Percentiles rank a stretch among this genome's conserved stretches.
Conservation (phyloP, 2,797 vertebrate species). For the Scolopax rusticola region DNA sequence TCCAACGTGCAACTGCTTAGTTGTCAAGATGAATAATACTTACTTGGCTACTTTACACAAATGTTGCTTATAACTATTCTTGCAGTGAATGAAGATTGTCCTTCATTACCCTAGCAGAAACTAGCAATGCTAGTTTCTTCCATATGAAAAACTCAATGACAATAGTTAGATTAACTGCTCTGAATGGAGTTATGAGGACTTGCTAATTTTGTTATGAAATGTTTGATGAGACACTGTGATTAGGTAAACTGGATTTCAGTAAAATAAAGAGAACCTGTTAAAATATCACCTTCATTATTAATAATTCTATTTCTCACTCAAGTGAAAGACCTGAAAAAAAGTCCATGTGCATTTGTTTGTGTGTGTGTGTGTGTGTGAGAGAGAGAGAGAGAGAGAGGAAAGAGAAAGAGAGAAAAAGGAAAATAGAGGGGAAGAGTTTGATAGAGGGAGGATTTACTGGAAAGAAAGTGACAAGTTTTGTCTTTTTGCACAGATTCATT, state of each 20-base stretch:
- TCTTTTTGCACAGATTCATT: background rate
- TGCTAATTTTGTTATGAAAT: background rate
- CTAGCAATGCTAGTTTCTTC: background rate
- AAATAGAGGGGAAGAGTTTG: background rate
- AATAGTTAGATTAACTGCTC: background rate
- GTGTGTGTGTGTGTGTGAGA: fast-evolving
- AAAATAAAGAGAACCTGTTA: background rate
- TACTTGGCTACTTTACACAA: background rate
- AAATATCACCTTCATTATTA: background rate
- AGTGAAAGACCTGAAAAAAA: background rate
- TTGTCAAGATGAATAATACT: background rate
- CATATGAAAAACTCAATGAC: background rate
- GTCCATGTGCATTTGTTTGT: background rate
- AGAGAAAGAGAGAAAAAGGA: too few species aligned
- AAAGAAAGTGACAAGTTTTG: background rate
- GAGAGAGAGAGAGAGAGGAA: background rate
- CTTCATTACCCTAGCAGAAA: background rate
- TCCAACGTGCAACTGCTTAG: background rate
- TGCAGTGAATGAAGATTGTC: background rate
- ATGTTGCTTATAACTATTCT: background rate
- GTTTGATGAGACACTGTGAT: background rate
- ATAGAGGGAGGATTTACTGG: background rate
- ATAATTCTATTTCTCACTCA: background rate
- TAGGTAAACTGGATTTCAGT: background rate
- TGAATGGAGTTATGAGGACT: background rate